Evolutionary conservation across 2,797 vertebrate genomes (phyloP).

Genomic region (Arnoldichthys spilopterus): DNA sequence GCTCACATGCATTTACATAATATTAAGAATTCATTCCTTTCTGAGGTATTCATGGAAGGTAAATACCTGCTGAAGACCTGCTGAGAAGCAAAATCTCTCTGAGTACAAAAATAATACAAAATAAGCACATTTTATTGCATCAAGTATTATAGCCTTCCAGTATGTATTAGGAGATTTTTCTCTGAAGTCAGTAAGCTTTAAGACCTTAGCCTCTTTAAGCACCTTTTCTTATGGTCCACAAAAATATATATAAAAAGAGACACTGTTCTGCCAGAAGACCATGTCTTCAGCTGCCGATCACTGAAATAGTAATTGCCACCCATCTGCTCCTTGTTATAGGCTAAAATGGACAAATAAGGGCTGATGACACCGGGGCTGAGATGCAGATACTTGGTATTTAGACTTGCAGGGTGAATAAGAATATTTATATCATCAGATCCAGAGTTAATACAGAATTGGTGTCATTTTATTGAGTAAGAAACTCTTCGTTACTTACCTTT

Average conservation of each 20-base stretch:
- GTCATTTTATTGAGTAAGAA: not conserved
- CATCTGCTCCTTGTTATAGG: slow-evolving; percentile 71
- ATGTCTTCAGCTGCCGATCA: slow-evolving; percentile 69
- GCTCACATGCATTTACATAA: slow-evolving; percentile 19
- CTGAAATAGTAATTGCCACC: slow-evolving; percentile 71
- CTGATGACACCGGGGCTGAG: slow-evolving; percentile 46
- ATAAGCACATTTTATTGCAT: not conserved
- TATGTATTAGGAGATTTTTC: not conserved
- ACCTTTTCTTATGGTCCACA: slow-evolving; percentile 58
- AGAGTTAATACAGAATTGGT: not conserved
- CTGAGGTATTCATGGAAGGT: not conserved
- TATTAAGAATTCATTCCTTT: slow-evolving; percentile 10
- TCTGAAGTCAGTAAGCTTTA: not conserved
- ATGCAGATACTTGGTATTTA: not conserved
- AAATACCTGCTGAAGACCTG: not conserved
- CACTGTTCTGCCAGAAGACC: slow-evolving; percentile 66
- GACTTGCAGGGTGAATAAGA: not conserved
- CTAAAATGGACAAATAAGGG: slow-evolving; percentile 51
- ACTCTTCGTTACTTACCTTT: not conserved
- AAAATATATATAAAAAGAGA: slow-evolving; percentile 62
- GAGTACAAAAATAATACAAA: not conserved
- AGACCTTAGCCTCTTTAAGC: slow-evolving; percentile 8
- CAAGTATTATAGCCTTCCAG: not conserved
- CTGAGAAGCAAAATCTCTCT: not conserved
- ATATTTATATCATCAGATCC: slow-evolving; percentile 1